Evolutionary conservation across 2,888 invertebrate genomes (phyloP), one percentile per base, ranked within the genome.

Genomic region (Erannis defoliaria): DNA sequence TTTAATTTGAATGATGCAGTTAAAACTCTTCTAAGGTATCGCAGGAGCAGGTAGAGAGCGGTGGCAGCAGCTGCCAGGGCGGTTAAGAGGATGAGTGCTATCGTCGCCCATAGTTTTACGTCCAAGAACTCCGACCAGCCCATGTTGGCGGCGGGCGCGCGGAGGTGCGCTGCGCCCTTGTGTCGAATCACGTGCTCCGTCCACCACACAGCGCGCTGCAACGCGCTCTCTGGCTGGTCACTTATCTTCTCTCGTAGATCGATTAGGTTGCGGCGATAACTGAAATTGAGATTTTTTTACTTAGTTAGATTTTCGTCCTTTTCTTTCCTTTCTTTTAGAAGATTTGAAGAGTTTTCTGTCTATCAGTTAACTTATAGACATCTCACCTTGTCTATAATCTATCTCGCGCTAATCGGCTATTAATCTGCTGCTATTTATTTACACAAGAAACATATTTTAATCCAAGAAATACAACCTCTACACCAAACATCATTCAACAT

Each of bases 191-290:
- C 83, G 71, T 93, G 84, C 66, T 93, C 93, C 5, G 83, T 86
- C 90, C 91, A 91, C 92, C 92, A 92, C 1, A 93, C 73, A 0
- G 88, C 87, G 16, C 86, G 83, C 2, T 91, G 85, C 31, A 91
- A 45, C 0, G 87, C 78, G 1, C 66, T 62, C 71, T 85, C 77
- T 0, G 89, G 89, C 66, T 89, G 83, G 59, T 93, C 92, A 2
- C 62, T 58, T 69, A 89, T 75, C 4, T 88, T 26, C 0, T 51
- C 49, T 0, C 79, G 71, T 0, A 89, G 65, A 2, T 60, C 65
- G 1, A 40, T 53, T 2, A 84, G 70, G 51, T 81, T 84, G 12
- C 59, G 55, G 4, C 71, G 68, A 35, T 70, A 74, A 16, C 75
- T 72, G 60, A n/a, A 18, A 16, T 2, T 14, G 5, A 10, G 0